Evolutionary conservation across 2,113 vertebrate species (phyloP), one percentile per base, ranked within the genome.

Genomic region (Cacatua alba): DNA sequence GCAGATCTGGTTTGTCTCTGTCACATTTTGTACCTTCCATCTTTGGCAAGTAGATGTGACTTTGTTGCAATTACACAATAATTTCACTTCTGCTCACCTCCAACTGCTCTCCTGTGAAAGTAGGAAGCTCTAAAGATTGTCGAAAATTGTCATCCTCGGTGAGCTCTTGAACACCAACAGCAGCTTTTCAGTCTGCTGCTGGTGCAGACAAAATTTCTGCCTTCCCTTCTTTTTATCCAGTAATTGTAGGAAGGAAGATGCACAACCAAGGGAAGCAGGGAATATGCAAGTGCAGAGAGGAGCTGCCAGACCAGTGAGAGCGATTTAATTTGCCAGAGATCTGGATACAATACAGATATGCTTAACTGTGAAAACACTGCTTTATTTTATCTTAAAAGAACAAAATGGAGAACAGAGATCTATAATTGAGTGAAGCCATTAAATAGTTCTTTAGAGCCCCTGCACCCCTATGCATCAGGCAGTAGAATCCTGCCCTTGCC

Each of bases 41-140:
- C n/a, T 88, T 84, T 84, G 76, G 77, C 48, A 84, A 88, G 57
- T 48, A 86, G 83, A 46, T 57, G 23, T 46, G 88, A 69, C 80
- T 76, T 86, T 44, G 28, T 55, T 83, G 44, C 72, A 91, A 65
- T 90, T 94, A 84, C 7, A 46, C 48, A 71, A 31, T 48, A 60
- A 71, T 52, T 93, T 83, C 24, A 33, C 51, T 96, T 93, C 55
- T 83, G 79, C 76, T 95, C 72, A 95, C 92, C 65, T 95, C 60
- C 92, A 94, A 2, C 65, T 84, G 68, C 68, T 90, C 53, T 82
- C 85, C 35, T 88, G 62, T 68, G 65, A 84, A 87, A 79, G 67
- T 2, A 64, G 64, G 44, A 81, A 88, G 62, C 52, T 60, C 48
- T 48, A 55, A 35, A 86, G 82, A 64, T 41, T 71, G 70, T 35